A percentile compares a stretch with the other conserved stretches of the same genome.
phyloP scores from a whole-genome alignment of 2,888 invertebrate species.

The Netelia melanura region DNA sequence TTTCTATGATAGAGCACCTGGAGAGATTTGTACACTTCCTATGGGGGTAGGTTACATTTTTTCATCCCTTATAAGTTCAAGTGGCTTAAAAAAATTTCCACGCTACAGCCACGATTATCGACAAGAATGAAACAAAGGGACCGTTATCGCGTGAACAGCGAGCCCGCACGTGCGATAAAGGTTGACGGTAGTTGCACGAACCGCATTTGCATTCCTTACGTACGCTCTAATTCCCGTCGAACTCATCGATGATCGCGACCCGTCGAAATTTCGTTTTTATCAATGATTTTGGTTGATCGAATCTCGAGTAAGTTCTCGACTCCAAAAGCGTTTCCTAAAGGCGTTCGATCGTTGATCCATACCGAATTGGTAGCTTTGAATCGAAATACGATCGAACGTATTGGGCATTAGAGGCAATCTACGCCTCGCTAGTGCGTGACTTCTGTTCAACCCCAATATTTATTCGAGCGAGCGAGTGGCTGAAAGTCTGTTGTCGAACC shows the following conservation, averaged over 20 bases:
- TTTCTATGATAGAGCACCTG: too few relatives aligned
- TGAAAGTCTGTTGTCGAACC: slow-evolving; percentile 26
- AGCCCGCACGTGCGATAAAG: slow-evolving; percentile 42
- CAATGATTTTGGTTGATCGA: slow-evolving; percentile 13
- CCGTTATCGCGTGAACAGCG: not conserved
- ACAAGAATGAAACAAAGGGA: not conserved
- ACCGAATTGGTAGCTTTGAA: not conserved
- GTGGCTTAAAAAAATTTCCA: not conserved
- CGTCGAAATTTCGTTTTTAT: slow-evolving; percentile 6
- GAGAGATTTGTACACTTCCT: too few relatives aligned
- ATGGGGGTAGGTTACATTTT: not conserved
- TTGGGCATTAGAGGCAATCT: slow-evolving; percentile 3
- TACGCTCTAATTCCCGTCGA: slow-evolving; percentile 32
- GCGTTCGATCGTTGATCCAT: slow-evolving; percentile 1
- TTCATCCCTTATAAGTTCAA: not conserved
- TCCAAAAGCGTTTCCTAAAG: slow-evolving; percentile 1
- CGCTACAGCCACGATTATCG: not conserved
- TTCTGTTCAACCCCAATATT: slow-evolving; percentile 50
- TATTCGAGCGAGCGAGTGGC: slow-evolving; percentile 11
- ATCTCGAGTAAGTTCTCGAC: slow-evolving; percentile 24
- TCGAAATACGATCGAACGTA: slow-evolving; percentile 15
- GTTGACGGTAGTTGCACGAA: slow-evolving; percentile 36
- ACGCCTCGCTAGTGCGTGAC: slow-evolving; percentile 1
- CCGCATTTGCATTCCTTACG: slow-evolving; percentile 17
- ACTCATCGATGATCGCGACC: slow-evolving; percentile 10